Evolutionary conservation across 2,113 vertebrate genomes (phyloP).

Genomic region (Asarcornis scutulata): DNA sequence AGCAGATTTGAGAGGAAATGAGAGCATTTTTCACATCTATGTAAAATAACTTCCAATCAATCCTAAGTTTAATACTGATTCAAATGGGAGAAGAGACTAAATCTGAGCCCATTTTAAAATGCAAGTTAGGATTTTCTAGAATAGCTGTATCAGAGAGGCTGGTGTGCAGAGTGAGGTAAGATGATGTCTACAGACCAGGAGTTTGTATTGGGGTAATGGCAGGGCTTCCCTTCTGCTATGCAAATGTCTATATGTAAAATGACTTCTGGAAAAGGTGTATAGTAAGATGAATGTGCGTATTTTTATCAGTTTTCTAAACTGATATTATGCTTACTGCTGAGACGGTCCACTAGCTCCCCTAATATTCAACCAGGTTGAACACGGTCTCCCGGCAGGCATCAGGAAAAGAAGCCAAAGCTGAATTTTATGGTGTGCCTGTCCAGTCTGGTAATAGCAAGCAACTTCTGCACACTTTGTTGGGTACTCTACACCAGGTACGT

Average conservation of each 20-base stretch:
- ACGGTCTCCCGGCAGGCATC: not conserved
- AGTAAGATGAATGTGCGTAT: not conserved
- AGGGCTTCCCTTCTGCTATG: not conserved
- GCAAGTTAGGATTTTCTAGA: not conserved
- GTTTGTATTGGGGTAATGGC: rapidly evolving
- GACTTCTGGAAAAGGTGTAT: not conserved
- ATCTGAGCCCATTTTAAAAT: not conserved
- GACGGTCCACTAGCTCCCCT: not conserved
- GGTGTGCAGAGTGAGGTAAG: not conserved
- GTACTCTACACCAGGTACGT: not conserved
- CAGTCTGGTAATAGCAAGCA: not conserved
- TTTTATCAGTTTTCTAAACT: not conserved
- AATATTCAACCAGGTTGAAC: not conserved
- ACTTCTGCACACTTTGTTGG: not conserved
- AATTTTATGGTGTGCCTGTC: not conserved
- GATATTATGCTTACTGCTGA: not conserved
- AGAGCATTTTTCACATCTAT: not conserved
- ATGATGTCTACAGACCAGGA: not conserved
- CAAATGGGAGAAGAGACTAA: not conserved
- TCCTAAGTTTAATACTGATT: not conserved
- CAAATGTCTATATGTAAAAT: not conserved
- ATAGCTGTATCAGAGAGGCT: rapidly evolving
- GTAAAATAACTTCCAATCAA: not conserved
- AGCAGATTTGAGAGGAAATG: not conserved
- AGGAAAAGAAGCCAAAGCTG: not conserved